Conservation (phyloP, 2,797 vertebrate genomes). For the Scolopax rusticola region DNA sequence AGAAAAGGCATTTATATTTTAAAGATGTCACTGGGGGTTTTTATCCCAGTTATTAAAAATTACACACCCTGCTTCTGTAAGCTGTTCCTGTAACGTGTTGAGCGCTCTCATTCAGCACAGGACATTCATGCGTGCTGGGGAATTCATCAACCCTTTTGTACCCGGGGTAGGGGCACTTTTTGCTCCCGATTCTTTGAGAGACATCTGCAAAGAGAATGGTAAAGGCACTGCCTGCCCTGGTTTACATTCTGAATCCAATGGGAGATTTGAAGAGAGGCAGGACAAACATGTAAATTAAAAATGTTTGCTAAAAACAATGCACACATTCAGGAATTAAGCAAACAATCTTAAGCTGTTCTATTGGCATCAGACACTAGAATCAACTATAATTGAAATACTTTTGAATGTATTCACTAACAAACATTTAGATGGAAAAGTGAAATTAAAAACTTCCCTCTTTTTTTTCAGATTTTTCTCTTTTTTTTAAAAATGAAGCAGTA, state of each 20-base stretch:
- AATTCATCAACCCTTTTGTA: background rate
- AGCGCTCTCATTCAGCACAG: slow-evolving; percentile 10
- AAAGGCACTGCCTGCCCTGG: slow-evolving; percentile 17
- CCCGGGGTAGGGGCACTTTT: background rate
- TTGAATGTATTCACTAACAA: slow-evolving; percentile 52
- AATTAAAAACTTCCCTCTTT: slow-evolving; percentile 29
- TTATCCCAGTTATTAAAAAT: slow-evolving; percentile 60
- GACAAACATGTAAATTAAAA: slow-evolving; percentile 49
- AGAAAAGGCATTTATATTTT: slow-evolving; percentile 62
- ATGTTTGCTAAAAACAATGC: slow-evolving; percentile 70
- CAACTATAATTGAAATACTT: slow-evolving; percentile 61
- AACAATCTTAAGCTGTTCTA: slow-evolving; percentile 63
- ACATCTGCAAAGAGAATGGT: background rate
- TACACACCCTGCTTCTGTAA: slow-evolving; percentile 62
- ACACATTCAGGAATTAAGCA: slow-evolving; percentile 71
- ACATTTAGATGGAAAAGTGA: slow-evolving; percentile 33
- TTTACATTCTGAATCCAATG: background rate
- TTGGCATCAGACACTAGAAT: slow-evolving; percentile 57
- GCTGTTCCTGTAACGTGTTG: slow-evolving; percentile 27
- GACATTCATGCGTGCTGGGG: background rate
- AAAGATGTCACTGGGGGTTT: slow-evolving; percentile 53
- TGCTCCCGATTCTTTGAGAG: background rate
- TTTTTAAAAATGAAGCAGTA: background rate
- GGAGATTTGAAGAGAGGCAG: slow-evolving; percentile 31
- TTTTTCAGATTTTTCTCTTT: background rate